Conservation (phyloP, 2,113 vertebrate genomes). For the Strigops habroptila region DNA sequence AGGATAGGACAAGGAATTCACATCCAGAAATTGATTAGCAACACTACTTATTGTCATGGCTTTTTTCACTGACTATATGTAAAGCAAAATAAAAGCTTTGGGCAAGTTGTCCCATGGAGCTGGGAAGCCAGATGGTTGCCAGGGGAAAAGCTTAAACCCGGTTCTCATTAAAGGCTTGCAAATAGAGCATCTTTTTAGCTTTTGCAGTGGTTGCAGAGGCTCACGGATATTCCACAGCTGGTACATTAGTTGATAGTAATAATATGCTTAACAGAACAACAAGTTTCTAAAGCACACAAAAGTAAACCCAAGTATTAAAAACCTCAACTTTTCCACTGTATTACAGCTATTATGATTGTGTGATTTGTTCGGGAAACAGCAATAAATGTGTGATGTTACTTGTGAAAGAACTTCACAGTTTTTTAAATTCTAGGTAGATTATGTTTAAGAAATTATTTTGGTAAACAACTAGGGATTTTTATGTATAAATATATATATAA, state of each 20-base stretch:
- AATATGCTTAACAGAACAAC: neutral
- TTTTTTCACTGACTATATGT: neutral
- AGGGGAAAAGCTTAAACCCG: constrained; percentile 25
- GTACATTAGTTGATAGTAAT: neutral
- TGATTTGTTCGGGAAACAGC: neutral
- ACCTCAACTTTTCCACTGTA: neutral
- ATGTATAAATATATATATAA: neutral
- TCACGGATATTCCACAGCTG: neutral
- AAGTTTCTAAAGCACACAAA: neutral
- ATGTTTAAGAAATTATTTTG: neutral
- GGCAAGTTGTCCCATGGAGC: neutral
- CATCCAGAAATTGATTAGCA: neutral
- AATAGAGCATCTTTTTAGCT: neutral
- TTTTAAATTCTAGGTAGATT: neutral
- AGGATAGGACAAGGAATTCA: neutral
- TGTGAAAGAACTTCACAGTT: neutral
- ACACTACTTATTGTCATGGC: neutral
- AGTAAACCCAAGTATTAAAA: neutral
- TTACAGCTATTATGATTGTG: neutral
- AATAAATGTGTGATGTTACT: neutral
- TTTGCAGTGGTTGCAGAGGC: neutral
- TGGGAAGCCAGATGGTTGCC: neutral
- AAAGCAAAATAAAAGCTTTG: constrained; percentile 5
- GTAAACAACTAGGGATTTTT: neutral
- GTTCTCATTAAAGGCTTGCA: constrained; percentile 51